Base-by-base conservation (phyloP, 2,797 vertebrate genomes). In the Chloroceryle amazona region DNA sequence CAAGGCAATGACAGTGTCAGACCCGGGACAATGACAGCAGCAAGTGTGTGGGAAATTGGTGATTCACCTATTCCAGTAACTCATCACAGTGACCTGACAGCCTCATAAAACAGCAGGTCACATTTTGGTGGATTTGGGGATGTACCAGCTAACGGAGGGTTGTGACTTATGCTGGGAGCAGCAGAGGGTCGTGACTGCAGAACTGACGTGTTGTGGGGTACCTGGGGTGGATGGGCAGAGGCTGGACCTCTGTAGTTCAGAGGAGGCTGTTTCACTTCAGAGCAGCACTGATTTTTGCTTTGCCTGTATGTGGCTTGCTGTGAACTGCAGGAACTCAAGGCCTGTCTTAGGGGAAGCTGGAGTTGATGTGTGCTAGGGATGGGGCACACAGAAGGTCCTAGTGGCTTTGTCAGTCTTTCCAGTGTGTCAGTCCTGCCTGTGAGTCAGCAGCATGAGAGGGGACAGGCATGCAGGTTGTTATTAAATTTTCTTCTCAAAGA, bases 41-140 rank as follows among this genome's bases (percentile, higher is more conserved):
- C 2, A 35, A 37, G 25, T 5, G 22, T 93, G 79, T 72, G 90
- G 90, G 79, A 23, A 81, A 60, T 73, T 0, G 17, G 62, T 97
- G 95, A 92, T 75, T 92, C 84, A 95, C 79, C 81, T 74, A 5
- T 75, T 66, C 41, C 20, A 1, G 85, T 65, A 75, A 71, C 49
- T 82, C 11, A 0, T 47, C 63, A 11, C 1, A 1, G 44, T 86
- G 89, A 54, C 46, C 55, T 23, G 37, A 3, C 65, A 60, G 71
- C 80, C 54, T 29, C 42, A 28, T 15, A 22, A 33, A 41, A 7
- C 15, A 71, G 51, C 74, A 67, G 81, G 85, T 61, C 82, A 31
- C 5, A 0, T 67, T 52, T 18, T 0, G 16, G 54, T 11, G 7
- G 39, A 13, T 35, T 44, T 75, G 78, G 67, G 58, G 39, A 46